Percentiles rank a stretch among this genome's conserved stretches.
phyloP scores from a whole-genome alignment of 1,140 invertebrate species.

The Homalodisca vitripennis region DNA sequence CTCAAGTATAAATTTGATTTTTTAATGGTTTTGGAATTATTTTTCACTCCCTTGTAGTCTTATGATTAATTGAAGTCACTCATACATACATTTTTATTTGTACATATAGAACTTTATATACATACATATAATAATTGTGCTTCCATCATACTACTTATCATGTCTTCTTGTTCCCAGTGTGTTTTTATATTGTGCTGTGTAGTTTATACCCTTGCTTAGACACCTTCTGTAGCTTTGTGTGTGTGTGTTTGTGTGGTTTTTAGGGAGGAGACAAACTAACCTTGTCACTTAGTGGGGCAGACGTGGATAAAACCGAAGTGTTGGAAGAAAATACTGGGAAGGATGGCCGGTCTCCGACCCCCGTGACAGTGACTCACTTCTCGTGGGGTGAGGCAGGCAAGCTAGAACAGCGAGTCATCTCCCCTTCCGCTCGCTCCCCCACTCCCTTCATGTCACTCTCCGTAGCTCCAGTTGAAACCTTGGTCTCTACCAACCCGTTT shows the following conservation, averaged over 20 bases:
- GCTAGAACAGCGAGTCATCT: slow-evolving; percentile 49
- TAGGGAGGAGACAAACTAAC: slow-evolving; percentile 76
- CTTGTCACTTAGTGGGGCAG: slow-evolving; percentile 50
- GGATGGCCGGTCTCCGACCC: slow-evolving; percentile 47
- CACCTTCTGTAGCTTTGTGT: neutral
- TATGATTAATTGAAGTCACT: no score
- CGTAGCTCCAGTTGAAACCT: slow-evolving; percentile 37
- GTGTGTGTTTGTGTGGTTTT: slow-evolving; percentile 16
- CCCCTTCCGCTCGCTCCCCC: slow-evolving; percentile 40
- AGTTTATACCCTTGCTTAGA: no score
- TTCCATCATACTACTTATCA: no score
- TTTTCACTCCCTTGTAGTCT: no score
- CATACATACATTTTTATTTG: no score
- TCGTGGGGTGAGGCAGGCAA: slow-evolving; percentile 52
- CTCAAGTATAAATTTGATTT: no score
- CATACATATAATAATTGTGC: no score
- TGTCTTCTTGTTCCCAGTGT: no score
- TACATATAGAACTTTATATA: no score
- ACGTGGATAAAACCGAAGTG: slow-evolving; percentile 31
- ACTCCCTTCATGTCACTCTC: slow-evolving; percentile 37
- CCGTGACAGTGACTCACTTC: slow-evolving; percentile 58
- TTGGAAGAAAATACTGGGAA: slow-evolving; percentile 33
- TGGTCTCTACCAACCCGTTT: slow-evolving; percentile 36
- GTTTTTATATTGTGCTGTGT: no score
- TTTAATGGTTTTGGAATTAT: no score